Evolutionary conservation across 2,888 invertebrate species (phyloP).

Genomic region (Drosophila cognata): DNA sequence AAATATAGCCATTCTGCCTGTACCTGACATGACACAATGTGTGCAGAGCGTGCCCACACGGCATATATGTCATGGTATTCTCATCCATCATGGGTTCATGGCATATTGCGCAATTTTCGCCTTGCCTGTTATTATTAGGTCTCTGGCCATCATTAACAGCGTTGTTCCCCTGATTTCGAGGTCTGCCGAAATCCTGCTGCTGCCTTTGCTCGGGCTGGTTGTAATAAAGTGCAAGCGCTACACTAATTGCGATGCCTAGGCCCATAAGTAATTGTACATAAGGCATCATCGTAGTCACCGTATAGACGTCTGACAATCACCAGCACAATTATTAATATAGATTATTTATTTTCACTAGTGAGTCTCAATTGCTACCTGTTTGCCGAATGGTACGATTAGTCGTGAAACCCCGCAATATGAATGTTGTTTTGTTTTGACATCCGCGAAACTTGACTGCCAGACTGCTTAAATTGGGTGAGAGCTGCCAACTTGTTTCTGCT

Average conservation of each 20-base stretch:
- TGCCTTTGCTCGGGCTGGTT: neutral
- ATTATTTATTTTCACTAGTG: neutral
- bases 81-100: constrained; percentile 21
- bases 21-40: constrained; percentile 14
- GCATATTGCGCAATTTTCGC: constrained; percentile 64
- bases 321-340: neutral
- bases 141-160: neutral
- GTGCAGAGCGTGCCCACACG: constrained; percentile 67
- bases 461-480: neutral
- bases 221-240: constrained; percentile 34
- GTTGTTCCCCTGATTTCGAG: neutral
- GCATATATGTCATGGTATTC: constrained; percentile 31
- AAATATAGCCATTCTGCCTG: accelerated
- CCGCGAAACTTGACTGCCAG: constrained; percentile 12
- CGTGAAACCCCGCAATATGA: constrained; percentile 1
- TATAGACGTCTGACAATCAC: neutral
- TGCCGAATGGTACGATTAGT: neutral
- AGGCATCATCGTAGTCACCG: constrained; percentile 35
- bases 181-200: neutral
- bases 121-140: constrained; percentile 20
- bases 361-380: neutral
- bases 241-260: constrained; percentile 36
- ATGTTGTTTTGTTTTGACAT: neutral
- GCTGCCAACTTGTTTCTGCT: neutral
- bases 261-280: constrained; percentile 30